phyloP scores from a whole-genome alignment of 2,113 vertebrate species.

The Stigmatopora argus region DNA sequence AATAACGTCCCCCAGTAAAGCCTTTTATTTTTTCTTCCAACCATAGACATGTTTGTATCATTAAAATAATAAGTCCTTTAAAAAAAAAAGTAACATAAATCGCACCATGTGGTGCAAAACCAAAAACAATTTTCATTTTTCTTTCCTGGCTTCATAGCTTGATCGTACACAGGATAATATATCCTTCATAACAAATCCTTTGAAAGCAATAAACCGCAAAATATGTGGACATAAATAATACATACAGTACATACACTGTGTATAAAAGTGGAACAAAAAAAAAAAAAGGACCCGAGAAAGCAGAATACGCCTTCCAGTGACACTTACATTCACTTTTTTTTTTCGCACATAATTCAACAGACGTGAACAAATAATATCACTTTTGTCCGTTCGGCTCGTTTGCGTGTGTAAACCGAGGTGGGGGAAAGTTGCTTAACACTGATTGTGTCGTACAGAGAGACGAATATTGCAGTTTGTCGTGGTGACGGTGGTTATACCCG shows the following conservation, averaged over 20 bases:
- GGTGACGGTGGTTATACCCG: not conserved
- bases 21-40: constrained; percentile 70
- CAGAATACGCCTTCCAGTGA: constrained; percentile 73
- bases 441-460: constrained; percentile 23
- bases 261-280: constrained; percentile 60
- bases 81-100: constrained; percentile 72
- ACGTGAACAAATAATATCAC: constrained; percentile 37
- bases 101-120: constrained; percentile 65
- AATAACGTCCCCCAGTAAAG: constrained; percentile 51
- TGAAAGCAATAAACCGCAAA: constrained; percentile 71
- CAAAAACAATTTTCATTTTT: constrained; percentile 45
- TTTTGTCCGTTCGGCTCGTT: constrained; percentile 27
- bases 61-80: constrained; percentile 16
- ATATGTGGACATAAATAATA: constrained; percentile 77
- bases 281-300: constrained; percentile 49
- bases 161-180: constrained; percentile 79
- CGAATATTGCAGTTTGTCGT: constrained; percentile 27
- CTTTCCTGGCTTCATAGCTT: constrained; percentile 25
- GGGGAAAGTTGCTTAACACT: constrained; percentile 20
- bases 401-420: not conserved
- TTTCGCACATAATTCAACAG: not conserved
- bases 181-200: constrained; percentile 78
- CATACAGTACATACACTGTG: constrained; percentile 68
- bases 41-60: constrained; percentile 68
- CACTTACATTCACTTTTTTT: constrained; percentile 74